phyloP scores from a whole-genome alignment of 2,113 vertebrate genomes.

The Eubucco bourcierii region DNA sequence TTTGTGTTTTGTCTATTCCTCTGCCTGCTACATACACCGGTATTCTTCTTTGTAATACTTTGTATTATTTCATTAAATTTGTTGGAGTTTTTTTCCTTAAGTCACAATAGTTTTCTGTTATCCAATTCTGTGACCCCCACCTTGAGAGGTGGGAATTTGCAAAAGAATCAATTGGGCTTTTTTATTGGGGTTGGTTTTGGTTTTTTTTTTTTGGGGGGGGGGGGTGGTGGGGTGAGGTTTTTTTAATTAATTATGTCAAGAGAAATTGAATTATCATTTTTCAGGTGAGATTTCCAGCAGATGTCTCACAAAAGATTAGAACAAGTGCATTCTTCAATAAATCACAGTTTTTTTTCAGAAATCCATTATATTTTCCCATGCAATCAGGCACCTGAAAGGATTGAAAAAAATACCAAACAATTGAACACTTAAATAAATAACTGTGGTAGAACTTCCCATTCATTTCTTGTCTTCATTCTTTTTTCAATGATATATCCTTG shows the following conservation, averaged over 20 bases:
- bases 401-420: background rate
- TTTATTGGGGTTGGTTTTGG: no score
- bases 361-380: background rate
- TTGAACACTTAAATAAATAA: background rate
- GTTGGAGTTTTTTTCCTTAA: no score
- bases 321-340: background rate
- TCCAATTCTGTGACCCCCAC: no score
- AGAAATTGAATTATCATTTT: background rate
- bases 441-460: background rate
- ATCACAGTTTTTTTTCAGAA: background rate
- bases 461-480: background rate
- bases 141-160: background rate
- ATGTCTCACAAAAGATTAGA: background rate
- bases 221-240: background rate
- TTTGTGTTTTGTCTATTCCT: no score
- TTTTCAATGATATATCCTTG: background rate
- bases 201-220: no score
- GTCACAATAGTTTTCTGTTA: no score
- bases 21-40: no score
- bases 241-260: background rate
- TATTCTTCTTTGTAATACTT: no score
- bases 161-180: background rate
- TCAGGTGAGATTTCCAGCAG: background rate
- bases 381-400: conserved; percentile 10
- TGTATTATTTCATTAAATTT: no score